phyloP scores from a whole-genome alignment of 2,888 invertebrate genomes.

The Drosophila tripunctata region DNA sequence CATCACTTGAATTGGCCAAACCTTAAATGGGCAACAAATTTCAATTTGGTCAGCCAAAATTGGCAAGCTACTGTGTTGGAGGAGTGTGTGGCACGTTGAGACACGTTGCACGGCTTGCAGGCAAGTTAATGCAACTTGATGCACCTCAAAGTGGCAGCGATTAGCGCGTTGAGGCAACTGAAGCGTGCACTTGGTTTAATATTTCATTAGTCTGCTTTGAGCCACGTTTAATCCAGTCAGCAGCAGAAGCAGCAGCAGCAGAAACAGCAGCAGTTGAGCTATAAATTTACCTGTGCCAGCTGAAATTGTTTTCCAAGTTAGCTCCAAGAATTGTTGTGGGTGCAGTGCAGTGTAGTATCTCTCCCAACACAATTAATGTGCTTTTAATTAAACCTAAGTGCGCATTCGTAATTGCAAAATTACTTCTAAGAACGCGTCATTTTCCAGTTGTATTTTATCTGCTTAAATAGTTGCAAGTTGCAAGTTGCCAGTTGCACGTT shows the following conservation, averaged over 20 bases:
- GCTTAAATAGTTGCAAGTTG: slow-evolving; percentile 41
- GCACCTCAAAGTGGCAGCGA: slow-evolving; percentile 41
- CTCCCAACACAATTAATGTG: slow-evolving; percentile 75
- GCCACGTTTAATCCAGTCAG: slow-evolving; percentile 52
- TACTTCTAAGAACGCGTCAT: slow-evolving; percentile 52
- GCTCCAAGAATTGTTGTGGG: slow-evolving; percentile 63
- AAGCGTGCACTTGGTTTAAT: slow-evolving; percentile 54
- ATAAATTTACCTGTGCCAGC: slow-evolving; percentile 50
- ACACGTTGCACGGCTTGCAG: background rate
- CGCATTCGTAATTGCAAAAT: slow-evolving; percentile 75
- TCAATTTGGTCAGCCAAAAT: slow-evolving; percentile 35
- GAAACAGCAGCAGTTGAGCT: slow-evolving; percentile 6
- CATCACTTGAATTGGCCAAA: slow-evolving; percentile 10
- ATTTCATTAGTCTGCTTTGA: slow-evolving; percentile 73
- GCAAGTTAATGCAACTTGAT: slow-evolving; percentile 30
- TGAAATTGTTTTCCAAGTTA: slow-evolving; percentile 65
- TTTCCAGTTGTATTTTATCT: slow-evolving; percentile 38
- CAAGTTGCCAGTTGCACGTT: slow-evolving; percentile 5
- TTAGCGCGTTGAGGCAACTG: slow-evolving; percentile 41
- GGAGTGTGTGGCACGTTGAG: too few relatives aligned
- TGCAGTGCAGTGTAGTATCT: slow-evolving; percentile 16
- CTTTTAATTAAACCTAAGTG: slow-evolving; percentile 76
- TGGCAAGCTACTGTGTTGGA: background rate
- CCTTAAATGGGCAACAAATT: slow-evolving; percentile 22
- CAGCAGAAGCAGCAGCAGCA: slow-evolving; percentile 19